Base-by-base conservation (phyloP, 1,140 invertebrate species). In the Lepidurus packardi region DNA sequence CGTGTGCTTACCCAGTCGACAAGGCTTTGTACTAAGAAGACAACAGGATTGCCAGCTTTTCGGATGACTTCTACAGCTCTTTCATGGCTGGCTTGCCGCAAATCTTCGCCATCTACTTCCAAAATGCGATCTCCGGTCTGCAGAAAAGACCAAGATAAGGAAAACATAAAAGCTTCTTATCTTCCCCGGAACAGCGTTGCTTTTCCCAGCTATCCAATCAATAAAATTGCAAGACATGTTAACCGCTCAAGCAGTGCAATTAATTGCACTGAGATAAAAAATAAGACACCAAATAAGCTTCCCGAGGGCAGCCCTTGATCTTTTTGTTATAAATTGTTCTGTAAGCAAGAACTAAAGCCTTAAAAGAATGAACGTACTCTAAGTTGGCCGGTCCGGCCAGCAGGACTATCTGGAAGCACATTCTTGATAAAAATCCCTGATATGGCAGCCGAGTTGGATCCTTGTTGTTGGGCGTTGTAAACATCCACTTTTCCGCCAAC, bases 381-480 rank as follows among this genome's bases (percentile, higher is more conserved):
- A 41, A 98, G 87, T 81, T 92, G 90, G 43, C 93, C 94, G 82
- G 93, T 92, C 82, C 89, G 88, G 53, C 95, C 95, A 7, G 97
- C 97, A n/a, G 97, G 96, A 88, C 95, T 98, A 80, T 96, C 91
- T 4, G 93, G 90, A 44, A 98, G 88, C 9, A 99, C 96, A 85
- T 97, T 96, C 86, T 99, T 99, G 81, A 99, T 97, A 85, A 99
- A 99, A 82, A 99, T 98, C 16, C 97, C 97, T 74, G 95, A 92
- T 79, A 98, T 86, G 41, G 88, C 87, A 75, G 84, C 84, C 53
- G 53, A 65, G 21, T 65, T 65, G 16, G 53, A 13, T 16, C 53
- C 53, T 16, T 65, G 53, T 9, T 65, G 53, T 21, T 65, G 53
- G 6, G 53, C 83, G 82, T 88, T 88, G 82, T 87, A 88, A 77